Evolutionary conservation across 2,797 vertebrate genomes (phyloP), one percentile per base, ranked within the genome.

Genomic region (Heteromormyrus szaboi): DNA sequence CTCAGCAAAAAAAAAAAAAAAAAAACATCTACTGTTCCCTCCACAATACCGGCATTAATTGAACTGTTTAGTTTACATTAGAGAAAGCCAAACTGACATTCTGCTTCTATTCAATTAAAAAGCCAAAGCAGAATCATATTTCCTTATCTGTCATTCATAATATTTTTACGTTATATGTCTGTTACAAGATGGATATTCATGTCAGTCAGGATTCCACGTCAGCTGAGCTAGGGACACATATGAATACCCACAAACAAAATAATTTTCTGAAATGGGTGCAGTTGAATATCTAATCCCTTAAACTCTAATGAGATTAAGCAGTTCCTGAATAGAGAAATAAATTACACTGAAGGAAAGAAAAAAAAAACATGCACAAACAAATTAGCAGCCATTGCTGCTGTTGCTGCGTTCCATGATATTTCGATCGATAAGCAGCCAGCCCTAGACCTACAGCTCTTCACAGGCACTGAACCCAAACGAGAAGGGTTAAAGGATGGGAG

Each of bases 401-500:
- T 88, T n/a, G 41, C 41, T 22, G 83, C 22, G 88, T 93, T 88
- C 92, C 90, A 89, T 89, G 90, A 92, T 91, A 93, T 93, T 91
- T 65, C 9, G 92, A 95, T 96, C 93, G 91, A 95, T 95, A 92
- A 88, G 8, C 2, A 84, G 62, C 51, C 91, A 91, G 0, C 72
- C 65, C 90, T 92, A 93, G 93, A 91, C 88, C 89, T 7, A 4
- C 76, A 85, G 90, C 92, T 93, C 90, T 94, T 94, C 93, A 93
- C 89, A 95, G 92, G 91, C 87, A 81, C 90, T 95, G 95, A 95
- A 95, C 94, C 93, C 88, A 90, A 92, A 92, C 93, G 89, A 91
- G 91, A 93, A 92, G 93, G 95, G 95, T 95, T 95, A 95, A 95
- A 95, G 91, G 91, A 93, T 91, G 83, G 87, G 92, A 87, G 91